Conservation (phyloP, 2,888 invertebrate species). For the Holacanthella duospinosa region DNA sequence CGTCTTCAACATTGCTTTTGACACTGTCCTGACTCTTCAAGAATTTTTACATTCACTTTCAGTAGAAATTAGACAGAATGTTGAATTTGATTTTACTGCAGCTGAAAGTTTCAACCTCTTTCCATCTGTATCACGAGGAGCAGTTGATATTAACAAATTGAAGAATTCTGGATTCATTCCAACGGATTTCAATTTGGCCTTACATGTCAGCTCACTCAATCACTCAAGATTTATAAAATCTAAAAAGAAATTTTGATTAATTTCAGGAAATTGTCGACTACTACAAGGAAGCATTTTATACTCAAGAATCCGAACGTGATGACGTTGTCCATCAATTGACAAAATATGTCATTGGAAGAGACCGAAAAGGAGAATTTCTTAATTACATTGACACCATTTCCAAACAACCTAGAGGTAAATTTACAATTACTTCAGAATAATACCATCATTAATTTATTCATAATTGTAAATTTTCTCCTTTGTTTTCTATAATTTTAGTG, state of each 20-base stretch:
- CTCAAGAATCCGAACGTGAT: conserved; percentile 35
- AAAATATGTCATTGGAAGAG: conserved; percentile 24
- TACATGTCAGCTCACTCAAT: conserved; percentile 31
- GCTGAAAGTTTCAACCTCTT: conserved; percentile 39
- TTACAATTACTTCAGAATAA: no score
- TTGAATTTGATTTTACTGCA: conserved; percentile 22
- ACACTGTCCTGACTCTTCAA: conserved; percentile 40
- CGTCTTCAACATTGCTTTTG: conserved; percentile 42
- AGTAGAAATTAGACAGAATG: conserved; percentile 20
- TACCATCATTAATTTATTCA: no score
- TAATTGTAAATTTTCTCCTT: no score
- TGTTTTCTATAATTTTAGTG: no score
- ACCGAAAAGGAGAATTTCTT: conserved; percentile 31
- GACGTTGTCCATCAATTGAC: conserved; percentile 34
- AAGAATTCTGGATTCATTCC: conserved; percentile 40
- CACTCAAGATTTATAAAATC: background rate
- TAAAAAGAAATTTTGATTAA: background rate
- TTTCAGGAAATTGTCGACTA: conserved; percentile 40
- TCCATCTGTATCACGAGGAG: conserved; percentile 43
- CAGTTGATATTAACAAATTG: conserved; percentile 41
- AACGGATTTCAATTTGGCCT: conserved; percentile 40
- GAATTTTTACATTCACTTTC: conserved; percentile 40
- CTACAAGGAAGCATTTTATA: conserved; percentile 41
- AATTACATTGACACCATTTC: conserved; percentile 21
- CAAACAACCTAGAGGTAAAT: background rate